Conservation (phyloP, 2,797 vertebrate genomes). For the Acanthiza pusilla region DNA sequence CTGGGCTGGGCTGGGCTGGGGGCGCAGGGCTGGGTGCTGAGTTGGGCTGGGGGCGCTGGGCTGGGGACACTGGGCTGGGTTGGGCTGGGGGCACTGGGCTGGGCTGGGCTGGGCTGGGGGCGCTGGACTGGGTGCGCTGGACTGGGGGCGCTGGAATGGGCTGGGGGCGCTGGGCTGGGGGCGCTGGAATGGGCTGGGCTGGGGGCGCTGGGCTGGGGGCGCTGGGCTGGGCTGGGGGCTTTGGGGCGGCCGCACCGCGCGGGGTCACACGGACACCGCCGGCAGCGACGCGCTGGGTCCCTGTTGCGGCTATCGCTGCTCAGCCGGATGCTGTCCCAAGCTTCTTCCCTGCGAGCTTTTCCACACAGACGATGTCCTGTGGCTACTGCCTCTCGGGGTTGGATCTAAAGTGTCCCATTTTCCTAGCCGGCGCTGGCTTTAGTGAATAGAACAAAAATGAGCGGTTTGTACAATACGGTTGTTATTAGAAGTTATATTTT, state of each 20-base stretch:
- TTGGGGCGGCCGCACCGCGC: not conserved
- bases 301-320: not conserved
- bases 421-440: not conserved
- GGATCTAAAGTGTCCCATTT: not conserved
- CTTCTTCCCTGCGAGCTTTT: not conserved
- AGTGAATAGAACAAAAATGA: not conserved
- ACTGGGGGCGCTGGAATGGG: too few relatives aligned
- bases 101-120: too few relatives aligned
- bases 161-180: too few relatives aligned
- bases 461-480: not conserved
- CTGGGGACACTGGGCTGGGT: too few relatives aligned
- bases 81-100: too few relatives aligned
- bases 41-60: not conserved
- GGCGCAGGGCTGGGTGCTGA: not conserved
- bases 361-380: not conserved
- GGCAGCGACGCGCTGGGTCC: not conserved
- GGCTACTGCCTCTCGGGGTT: not conserved
- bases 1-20: too few relatives aligned
- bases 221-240: too few relatives aligned
- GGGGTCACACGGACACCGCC: rapidly evolving
- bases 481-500: not conserved
- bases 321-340: not conserved
- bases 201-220: too few relatives aligned
- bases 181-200: not conserved
- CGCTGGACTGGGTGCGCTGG: not conserved